phyloP scores from a whole-genome alignment of 2,797 vertebrate genomes.

The Acanthopagrus latus region DNA sequence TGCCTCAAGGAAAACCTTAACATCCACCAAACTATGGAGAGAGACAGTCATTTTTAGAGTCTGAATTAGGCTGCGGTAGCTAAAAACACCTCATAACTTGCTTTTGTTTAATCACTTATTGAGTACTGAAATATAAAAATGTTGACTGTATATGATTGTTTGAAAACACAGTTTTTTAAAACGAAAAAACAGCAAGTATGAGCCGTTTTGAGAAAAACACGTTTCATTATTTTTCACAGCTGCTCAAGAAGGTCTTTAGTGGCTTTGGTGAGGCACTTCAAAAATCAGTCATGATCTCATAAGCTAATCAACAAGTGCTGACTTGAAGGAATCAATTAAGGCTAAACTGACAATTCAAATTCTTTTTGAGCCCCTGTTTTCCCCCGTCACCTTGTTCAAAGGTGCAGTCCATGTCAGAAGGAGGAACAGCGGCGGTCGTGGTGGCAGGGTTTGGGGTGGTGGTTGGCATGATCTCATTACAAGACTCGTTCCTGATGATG shows the following conservation, averaged over 20 bases:
- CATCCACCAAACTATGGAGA: not conserved
- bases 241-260: not conserved
- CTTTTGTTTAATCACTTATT: not conserved
- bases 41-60: not conserved
- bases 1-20: not conserved
- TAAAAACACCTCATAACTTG: not conserved
- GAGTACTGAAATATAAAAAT: not conserved
- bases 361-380: not conserved
- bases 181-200: not conserved
- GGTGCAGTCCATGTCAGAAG: conserved; percentile 79
- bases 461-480: conserved; percentile 65
- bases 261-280: not conserved
- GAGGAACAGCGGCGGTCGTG: conserved; percentile 65
- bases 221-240: not conserved
- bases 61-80: not conserved
- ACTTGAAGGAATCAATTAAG: too few relatives aligned
- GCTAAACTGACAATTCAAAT: not conserved
- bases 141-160: not conserved
- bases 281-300: too few relatives aligned
- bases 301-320: too few relatives aligned
- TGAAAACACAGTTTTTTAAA: not conserved
- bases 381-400: conserved; percentile 82
- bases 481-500: conserved; percentile 70
- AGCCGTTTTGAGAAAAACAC: not conserved
- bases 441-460: conserved; percentile 75